Evolutionary conservation across 2,113 vertebrate genomes (phyloP).

Genomic region (Taurulus bubalis): DNA sequence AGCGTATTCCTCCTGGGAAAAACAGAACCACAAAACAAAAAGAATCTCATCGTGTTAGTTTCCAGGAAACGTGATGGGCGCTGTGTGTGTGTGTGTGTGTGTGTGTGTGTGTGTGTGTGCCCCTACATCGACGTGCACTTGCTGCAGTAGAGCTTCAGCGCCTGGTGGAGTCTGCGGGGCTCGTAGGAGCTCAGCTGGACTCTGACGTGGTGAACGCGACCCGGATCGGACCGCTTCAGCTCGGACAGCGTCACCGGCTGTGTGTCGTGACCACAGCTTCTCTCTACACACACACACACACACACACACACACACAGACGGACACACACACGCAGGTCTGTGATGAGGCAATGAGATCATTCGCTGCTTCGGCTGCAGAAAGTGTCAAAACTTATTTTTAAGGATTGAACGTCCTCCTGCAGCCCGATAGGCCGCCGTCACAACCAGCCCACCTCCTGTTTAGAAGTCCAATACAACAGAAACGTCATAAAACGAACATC

Average conservation of each 20-base stretch:
- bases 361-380: too few relatives aligned
- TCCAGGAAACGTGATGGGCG: too few relatives aligned
- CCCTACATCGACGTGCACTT: conserved; percentile 90
- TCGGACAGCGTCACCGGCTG: conserved; percentile 80
- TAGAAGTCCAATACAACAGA: too few relatives aligned
- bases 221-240: conserved; percentile 79
- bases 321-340: neutral
- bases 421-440: too few relatives aligned
- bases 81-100: neutral
- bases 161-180: conserved; percentile 87
- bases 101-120: neutral
- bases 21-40: too few relatives aligned
- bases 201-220: conserved; percentile 85
- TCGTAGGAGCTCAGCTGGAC: conserved; percentile 88
- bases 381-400: too few relatives aligned
- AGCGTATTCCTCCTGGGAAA: too few relatives aligned
- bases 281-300: conserved; percentile 75
- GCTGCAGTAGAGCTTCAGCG: conserved; percentile 92
- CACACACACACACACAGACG: neutral
- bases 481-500: too few relatives aligned
- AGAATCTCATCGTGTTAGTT: neutral
- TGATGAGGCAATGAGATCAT: too few relatives aligned
- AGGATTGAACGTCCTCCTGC: too few relatives aligned
- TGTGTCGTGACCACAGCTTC: conserved; percentile 84
- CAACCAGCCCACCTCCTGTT: too few relatives aligned